These are phyloP conservation scores for Antitype chi DNA, from an alignment of 2,888 invertebrate species.

Conservation along the genomic window DNA sequence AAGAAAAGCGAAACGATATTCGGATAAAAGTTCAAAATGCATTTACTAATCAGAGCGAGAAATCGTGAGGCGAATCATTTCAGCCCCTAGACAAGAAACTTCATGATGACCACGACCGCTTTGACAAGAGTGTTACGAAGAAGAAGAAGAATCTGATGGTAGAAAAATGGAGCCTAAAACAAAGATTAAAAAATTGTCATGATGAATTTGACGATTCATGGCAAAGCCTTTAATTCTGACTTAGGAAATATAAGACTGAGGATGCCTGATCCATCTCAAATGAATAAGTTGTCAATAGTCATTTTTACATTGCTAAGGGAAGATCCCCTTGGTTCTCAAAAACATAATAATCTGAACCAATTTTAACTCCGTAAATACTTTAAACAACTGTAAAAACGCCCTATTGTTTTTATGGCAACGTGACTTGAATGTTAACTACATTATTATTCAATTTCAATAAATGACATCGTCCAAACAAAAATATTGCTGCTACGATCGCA, in stretches of 20 bases:
- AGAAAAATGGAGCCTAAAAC: too few species aligned
- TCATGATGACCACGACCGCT: too few species aligned
- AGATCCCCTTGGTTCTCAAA: not conserved
- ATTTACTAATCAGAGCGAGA: not conserved
- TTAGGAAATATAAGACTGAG: not conserved
- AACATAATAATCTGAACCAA: not conserved
- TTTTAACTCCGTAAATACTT: slow-evolving; percentile 26
- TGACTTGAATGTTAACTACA: slow-evolving; percentile 37
- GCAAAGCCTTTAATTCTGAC: not conserved
- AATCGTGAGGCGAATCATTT: too few species aligned
- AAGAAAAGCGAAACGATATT: not conserved
- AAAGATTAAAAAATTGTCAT: not conserved
- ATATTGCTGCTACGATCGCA: slow-evolving; percentile 33
- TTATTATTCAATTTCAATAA: slow-evolving; percentile 46
- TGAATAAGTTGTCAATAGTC: not conserved
- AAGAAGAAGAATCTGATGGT: not conserved
- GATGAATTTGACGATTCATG: not conserved
- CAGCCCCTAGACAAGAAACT: too few species aligned
- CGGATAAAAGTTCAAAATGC: not conserved
- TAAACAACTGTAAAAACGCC: slow-evolving; percentile 24
- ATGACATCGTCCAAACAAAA: slow-evolving; percentile 39
- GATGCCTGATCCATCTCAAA: not conserved
- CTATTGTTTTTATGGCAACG: slow-evolving; percentile 24
- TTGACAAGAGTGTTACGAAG: too few species aligned
- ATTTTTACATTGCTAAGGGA: not conserved